Evolutionary conservation across 2,888 invertebrate species (phyloP).

Genomic region (Cheilosia vernalis): DNA sequence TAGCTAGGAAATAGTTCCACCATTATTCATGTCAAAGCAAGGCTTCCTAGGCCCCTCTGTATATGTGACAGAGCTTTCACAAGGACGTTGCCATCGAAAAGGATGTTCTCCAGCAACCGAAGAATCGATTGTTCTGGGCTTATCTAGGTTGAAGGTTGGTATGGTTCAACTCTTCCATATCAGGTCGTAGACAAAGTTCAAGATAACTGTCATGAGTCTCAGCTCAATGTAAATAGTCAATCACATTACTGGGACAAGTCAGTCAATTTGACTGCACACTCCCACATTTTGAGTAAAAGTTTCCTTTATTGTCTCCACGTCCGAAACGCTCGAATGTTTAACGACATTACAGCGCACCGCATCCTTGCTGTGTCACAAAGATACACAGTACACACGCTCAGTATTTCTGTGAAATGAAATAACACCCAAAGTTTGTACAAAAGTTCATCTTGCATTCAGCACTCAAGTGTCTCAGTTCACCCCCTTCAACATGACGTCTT

Average conservation of each 20-base stretch:
- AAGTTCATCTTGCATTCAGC: conserved; percentile 23
- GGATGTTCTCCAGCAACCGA: no score
- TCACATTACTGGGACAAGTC: background rate
- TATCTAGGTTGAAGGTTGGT: no score
- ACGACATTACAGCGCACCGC: background rate
- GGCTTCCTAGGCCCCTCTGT: no score
- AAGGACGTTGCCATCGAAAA: no score
- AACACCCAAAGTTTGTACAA: background rate
- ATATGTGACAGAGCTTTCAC: no score
- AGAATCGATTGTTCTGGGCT: no score
- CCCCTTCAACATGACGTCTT: background rate
- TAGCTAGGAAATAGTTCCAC: no score
- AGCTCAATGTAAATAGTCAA: background rate
- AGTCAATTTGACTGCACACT: background rate
- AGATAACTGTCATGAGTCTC: background rate
- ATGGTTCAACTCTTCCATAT: no score
- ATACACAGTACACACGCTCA: background rate
- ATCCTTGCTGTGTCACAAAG: background rate
- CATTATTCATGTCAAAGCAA: no score
- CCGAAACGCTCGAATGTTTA: background rate
- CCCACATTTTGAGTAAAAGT: background rate
- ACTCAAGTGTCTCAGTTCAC: conserved; percentile 2
- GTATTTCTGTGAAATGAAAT: background rate
- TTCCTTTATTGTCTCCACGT: background rate
- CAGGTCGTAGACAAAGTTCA: no score